These are phyloP conservation scores for Erithacus rubecula DNA, from an alignment of 2,797 vertebrate genomes.

Conservation along the genomic window DNA sequence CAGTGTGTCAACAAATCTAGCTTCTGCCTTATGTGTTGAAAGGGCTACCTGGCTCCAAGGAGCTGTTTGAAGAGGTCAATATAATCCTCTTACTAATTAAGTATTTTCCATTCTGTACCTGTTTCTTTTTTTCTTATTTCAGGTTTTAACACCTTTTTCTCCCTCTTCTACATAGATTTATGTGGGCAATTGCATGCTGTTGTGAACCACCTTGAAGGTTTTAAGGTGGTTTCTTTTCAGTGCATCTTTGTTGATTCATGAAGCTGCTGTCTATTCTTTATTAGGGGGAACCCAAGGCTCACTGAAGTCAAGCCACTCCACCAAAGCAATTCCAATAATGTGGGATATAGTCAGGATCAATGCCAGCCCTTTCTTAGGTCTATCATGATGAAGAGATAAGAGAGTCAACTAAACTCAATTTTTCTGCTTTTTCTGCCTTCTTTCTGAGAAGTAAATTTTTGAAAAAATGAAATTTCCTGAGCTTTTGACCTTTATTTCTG, in stretches of 20 bases:
- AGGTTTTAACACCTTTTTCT: background rate
- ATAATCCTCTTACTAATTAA: background rate
- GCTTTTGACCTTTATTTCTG: constrained; percentile 37
- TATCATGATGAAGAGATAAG: background rate
- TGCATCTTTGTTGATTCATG: background rate
- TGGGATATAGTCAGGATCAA: background rate
- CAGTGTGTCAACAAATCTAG: background rate
- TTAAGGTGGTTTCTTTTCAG: background rate
- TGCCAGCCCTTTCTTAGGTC: background rate
- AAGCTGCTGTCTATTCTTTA: background rate
- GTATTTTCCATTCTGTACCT: background rate
- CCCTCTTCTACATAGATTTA: background rate
- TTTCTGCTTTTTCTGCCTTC: background rate
- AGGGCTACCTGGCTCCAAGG: background rate
- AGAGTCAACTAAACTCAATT: background rate
- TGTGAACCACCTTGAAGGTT: background rate
- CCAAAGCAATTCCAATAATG: background rate
- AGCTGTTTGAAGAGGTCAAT: background rate
- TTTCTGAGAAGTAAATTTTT: background rate
- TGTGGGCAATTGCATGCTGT: background rate
- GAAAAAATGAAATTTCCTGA: background rate
- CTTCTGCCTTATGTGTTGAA: background rate
- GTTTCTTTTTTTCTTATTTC: background rate
- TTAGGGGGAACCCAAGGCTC: background rate
- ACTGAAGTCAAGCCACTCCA: background rate